Evolutionary conservation across 2,113 vertebrate genomes (phyloP).

Genomic region (Aldabrachelys gigantea): DNA sequence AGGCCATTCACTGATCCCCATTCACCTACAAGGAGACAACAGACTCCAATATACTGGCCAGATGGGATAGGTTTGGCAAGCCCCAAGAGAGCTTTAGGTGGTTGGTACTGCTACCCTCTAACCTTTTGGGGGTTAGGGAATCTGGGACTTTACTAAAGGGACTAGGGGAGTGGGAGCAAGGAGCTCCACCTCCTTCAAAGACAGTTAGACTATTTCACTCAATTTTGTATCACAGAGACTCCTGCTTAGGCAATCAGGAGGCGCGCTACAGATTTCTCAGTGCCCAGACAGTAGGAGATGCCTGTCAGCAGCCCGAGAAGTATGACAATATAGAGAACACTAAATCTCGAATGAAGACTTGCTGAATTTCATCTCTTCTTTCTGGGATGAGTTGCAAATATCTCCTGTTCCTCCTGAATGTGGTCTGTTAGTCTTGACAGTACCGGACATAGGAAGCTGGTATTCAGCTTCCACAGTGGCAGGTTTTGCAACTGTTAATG

Average conservation of each 20-base stretch:
- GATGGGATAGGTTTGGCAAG: neutral
- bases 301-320: neutral
- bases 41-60: neutral
- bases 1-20: no score
- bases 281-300: neutral
- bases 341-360: conserved; percentile 2
- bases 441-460: neutral
- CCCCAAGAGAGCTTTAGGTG: neutral
- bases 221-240: neutral
- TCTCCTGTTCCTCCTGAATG: conserved; percentile 1
- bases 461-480: neutral
- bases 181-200: neutral
- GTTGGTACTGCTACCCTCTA: neutral
- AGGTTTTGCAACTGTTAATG: conserved; percentile 12
- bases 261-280: neutral
- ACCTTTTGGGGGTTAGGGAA: neutral
- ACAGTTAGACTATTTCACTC: neutral
- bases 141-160: neutral
- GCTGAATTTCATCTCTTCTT: neutral
- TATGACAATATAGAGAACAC: neutral
- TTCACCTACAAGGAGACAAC: no score
- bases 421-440: neutral
- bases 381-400: neutral
- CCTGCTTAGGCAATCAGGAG: neutral
- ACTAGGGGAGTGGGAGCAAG: neutral